Base-by-base conservation (phyloP, 2,888 invertebrate species). In the Branchinecta sandiegonensis region DNA sequence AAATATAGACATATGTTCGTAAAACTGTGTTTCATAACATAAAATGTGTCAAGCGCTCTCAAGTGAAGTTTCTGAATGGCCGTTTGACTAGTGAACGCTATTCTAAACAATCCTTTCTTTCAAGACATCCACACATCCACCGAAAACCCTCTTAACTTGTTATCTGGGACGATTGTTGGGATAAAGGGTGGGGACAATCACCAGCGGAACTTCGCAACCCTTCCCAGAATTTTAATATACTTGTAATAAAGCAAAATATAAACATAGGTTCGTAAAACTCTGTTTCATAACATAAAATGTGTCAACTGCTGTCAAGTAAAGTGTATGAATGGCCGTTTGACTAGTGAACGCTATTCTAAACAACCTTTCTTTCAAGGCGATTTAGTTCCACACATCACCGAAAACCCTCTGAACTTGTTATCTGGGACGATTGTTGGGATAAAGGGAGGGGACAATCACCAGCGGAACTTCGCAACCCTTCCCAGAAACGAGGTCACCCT, bases 341-440 rank as follows among this genome's bases (percentile, higher is more conserved):
- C 37, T 37, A 2, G 6, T 37, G 37, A 37, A 37, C 37, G 6
- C 37, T 37, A 37, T 37, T 37, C 37, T 37, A 37, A 37, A 37
- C 37, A 37, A 37, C 5, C 37, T 1, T 56, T 56, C 63, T 56
- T 56, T 56, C 23, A 8, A 64, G 37, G 10, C 13, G 67, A 67
- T n/a, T 63, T 56, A 46, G 65, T 69, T 65, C 69, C 69, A 4
- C 69, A 69, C 50, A 69, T 69, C 14, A 69, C 65, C 17, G 64
- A 66, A 47, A 69, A 69, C 17, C 69, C 69, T 13, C 66, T 69
- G 7, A 65, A 69, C 67, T 63, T 64, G 46, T 70, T 69, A 0
- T 56, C 63, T 56, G 63, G 63, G 11, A 56, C 63, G 23, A 56
- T 56, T 56, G 63, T 56, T 56, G 63, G 63, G 23, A 56, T 56